Evolutionary conservation across 2,113 vertebrate species (phyloP), one percentile per base, ranked within the genome.

Genomic region (Apaloderma vittatum): DNA sequence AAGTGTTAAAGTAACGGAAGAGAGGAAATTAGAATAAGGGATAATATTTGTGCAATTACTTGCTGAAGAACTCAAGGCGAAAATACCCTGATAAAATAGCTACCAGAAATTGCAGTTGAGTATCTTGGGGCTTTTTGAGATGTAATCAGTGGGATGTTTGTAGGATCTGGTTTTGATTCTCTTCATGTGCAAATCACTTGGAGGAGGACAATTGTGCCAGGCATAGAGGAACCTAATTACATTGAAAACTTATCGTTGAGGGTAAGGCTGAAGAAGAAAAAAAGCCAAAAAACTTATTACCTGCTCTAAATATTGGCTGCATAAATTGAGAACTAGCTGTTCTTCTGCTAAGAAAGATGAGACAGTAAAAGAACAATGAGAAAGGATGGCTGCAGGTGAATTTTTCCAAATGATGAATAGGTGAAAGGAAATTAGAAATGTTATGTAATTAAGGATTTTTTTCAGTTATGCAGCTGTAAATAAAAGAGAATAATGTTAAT

Each of bases 121-220:
- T 55, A 62, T 84, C 52, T 43, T 61, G 21, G 23, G 57, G 15
- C 8, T 81, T 93, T 96, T 68, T 61, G 24, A 94, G 68, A 84
- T 78, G 19, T 78, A 86, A 75, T 88, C 48, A 84, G 65, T 65
- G 8, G 49, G 17, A 11, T 86, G 62, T 77, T 90, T 74, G 34
- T 54, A 68, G 65, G 57, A 72, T 89, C 48, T 71, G 67, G 18
- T 65, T 92, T 86, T 96, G 24, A 81, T 72, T 93, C 72, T 34
- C 68, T 94, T 96, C 79, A 77, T 81, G 40, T 93, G 59, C 27
- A 93, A 91, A 93, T 84, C 83, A 81, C 27, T 32, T 23, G 26
- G 57, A 89, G 70, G 45, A 77, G n/a, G 20, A 87, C 45, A 89
- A 88, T 92, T 84, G 45, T 57, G 36, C 18, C 37, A 75, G 48